A percentile compares a stretch with the other conserved stretches of the same genome.
Conservation (phyloP, 2,888 invertebrate genomes). For the Scrobipalpa atriplicella region DNA sequence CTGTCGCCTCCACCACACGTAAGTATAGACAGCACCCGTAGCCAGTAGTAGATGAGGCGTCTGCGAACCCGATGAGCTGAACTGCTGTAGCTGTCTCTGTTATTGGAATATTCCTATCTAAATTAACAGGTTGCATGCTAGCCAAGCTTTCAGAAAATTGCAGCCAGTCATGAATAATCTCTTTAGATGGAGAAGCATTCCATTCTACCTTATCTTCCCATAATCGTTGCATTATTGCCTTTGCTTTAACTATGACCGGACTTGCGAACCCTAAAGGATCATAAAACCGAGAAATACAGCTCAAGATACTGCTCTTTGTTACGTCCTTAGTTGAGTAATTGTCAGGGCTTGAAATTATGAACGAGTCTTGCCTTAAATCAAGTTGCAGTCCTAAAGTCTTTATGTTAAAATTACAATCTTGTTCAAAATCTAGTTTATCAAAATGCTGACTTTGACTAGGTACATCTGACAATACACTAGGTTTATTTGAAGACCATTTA, state of each 20-base stretch:
- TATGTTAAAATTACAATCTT: background rate
- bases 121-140: constrained; percentile 29
- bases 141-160: constrained; percentile 28
- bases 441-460: background rate
- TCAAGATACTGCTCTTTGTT: constrained; percentile 34
- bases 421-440: background rate
- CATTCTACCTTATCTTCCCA: constrained; percentile 31
- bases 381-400: constrained; percentile 12
- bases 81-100: constrained; percentile 8
- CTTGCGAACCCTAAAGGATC: too few relatives aligned
- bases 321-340: constrained; percentile 8
- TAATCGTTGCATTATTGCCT: too few relatives aligned
- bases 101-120: constrained; percentile 17
- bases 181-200: constrained; percentile 22
- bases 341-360: constrained; percentile 25
- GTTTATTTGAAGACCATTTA: constrained; percentile 11
- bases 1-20: constrained; percentile 26
- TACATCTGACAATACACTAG: background rate
- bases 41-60: constrained; percentile 32
- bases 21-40: constrained; percentile 36
- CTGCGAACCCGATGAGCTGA: constrained; percentile 34
- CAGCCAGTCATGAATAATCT: constrained; percentile 29
- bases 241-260: constrained; percentile 31
- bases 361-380: constrained; percentile 19
- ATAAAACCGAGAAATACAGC: constrained; percentile 34